phyloP scores from a whole-genome alignment of 2,797 vertebrate genomes.

The Crocidura indochinensis region DNA sequence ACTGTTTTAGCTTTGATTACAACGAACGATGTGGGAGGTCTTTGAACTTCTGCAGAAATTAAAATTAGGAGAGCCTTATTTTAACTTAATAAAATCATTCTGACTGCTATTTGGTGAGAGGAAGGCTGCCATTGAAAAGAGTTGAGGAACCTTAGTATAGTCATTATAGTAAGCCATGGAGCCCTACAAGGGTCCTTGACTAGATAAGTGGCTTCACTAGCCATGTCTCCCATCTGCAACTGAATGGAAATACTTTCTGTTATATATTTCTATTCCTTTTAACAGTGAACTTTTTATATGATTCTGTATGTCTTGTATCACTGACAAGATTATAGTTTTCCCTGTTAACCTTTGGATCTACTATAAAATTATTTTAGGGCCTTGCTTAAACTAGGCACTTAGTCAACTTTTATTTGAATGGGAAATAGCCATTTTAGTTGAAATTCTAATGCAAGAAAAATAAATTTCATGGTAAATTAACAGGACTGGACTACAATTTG shows the following conservation, averaged over 20 bases:
- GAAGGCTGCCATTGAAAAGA: neutral
- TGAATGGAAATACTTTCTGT: neutral
- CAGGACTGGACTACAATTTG: slow-evolving; percentile 13
- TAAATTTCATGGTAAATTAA: slow-evolving; percentile 15
- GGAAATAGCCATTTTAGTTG: slow-evolving; percentile 40
- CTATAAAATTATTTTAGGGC: neutral
- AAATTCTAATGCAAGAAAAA: slow-evolving; percentile 3
- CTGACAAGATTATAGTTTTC: neutral
- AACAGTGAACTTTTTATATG: neutral
- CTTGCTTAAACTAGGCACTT: slow-evolving; percentile 27
- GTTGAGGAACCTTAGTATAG: neutral
- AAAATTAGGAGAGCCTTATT: neutral
- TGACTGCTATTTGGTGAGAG: neutral
- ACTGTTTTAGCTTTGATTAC: neutral
- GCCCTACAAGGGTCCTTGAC: neutral
- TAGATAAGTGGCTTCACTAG: neutral
- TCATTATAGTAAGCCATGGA: neutral
- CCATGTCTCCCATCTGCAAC: neutral
- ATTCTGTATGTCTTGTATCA: neutral
- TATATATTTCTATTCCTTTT: slow-evolving; percentile 2
- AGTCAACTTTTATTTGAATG: slow-evolving; percentile 61
- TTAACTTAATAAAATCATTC: neutral
- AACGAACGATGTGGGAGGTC: neutral
- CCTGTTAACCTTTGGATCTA: neutral
- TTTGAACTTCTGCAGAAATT: neutral